Conservation (phyloP, 2,888 invertebrate genomes). For the Meganola albula region DNA sequence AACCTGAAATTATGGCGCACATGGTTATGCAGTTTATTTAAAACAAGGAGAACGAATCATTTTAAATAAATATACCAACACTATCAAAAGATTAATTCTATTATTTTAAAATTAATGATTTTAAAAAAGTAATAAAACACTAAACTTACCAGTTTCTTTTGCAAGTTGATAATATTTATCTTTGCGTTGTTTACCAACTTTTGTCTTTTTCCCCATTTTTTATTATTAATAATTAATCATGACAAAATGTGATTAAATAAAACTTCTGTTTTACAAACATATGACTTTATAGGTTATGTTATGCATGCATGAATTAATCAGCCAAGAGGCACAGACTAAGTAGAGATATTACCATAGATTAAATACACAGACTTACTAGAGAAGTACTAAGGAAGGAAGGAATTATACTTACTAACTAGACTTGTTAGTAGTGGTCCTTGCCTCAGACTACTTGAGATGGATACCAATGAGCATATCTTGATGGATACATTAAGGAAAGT, state of each 20-base stretch:
- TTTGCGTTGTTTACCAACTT: conserved; percentile 98
- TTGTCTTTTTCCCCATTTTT: conserved; percentile 95
- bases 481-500: too few relatives aligned
- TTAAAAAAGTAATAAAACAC: background rate
- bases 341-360: too few relatives aligned
- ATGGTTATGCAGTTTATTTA: background rate
- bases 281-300: background rate
- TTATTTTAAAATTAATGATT: background rate
- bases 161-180: conserved; percentile 99
- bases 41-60: too few relatives aligned
- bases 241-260: conserved; percentile 6
- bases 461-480: too few relatives aligned
- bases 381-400: too few relatives aligned
- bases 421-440: too few relatives aligned
- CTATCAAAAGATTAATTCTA: background rate
- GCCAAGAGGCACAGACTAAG: too few relatives aligned
- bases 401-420: too few relatives aligned
- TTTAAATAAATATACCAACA: background rate
- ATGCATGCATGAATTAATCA: too few relatives aligned
- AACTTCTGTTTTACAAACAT: conserved; percentile 6
- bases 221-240: conserved; percentile 3
- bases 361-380: too few relatives aligned
- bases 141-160: conserved; percentile 93
- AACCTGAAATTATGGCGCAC: conserved; percentile 80
- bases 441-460: too few relatives aligned